Evolutionary conservation across 1,140 invertebrate genomes (phyloP).

Genomic region (Drosophila repleta): DNA sequence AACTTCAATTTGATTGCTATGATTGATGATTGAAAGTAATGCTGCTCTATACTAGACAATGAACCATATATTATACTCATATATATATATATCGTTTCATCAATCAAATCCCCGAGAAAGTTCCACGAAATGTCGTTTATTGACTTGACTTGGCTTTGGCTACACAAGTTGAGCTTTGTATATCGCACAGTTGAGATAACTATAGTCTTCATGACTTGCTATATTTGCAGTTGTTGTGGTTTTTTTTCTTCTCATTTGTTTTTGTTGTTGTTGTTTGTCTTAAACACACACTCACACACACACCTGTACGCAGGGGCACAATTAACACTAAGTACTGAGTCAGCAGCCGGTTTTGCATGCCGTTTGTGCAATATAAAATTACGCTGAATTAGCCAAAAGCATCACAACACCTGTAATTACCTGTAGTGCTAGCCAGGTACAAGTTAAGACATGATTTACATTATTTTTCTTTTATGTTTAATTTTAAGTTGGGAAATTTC

Average conservation of each 20-base stretch:
- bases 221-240: slow-evolving; percentile 36
- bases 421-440: slow-evolving; percentile 53
- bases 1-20: not conserved
- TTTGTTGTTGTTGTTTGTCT: slow-evolving; percentile 38
- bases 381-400: slow-evolving; percentile 58
- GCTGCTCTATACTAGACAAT: not conserved
- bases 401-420: slow-evolving; percentile 59
- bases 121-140: slow-evolving; percentile 26
- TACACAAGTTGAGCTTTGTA: slow-evolving; percentile 44
- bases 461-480: slow-evolving; percentile 12
- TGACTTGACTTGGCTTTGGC: slow-evolving; percentile 11
- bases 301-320: not conserved
- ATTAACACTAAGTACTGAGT: slow-evolving; percentile 49
- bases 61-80: too few species aligned
- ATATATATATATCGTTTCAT: slow-evolving; percentile 2
- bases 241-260: not conserved
- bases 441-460: slow-evolving; percentile 44
- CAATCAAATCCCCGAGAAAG: slow-evolving; percentile 23
- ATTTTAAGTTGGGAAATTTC: not conserved
- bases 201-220: slow-evolving; percentile 59
- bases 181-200: slow-evolving; percentile 32
- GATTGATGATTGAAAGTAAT: slow-evolving; percentile 7
- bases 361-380: slow-evolving; percentile 44
- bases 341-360: slow-evolving; percentile 74
- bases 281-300: slow-evolving; percentile 13